phyloP scores from a whole-genome alignment of 2,797 vertebrate species.

The Cossypha dichroa region DNA sequence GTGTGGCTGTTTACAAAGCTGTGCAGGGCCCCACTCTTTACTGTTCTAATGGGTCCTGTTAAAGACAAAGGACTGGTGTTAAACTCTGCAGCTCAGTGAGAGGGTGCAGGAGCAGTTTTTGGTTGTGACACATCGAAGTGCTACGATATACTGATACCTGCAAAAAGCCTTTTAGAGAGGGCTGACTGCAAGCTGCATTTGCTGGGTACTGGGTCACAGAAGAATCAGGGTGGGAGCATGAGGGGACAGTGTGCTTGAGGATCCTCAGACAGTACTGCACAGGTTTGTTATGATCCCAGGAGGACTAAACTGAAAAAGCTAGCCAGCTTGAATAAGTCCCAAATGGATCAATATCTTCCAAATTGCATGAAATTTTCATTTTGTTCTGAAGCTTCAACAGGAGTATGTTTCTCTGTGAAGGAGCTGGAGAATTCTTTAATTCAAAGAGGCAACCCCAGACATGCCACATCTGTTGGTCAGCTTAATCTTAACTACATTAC shows the following conservation, averaged over 20 bases:
- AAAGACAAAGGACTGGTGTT: background rate
- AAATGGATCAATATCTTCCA: constrained; percentile 14
- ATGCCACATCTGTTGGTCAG: rapidly evolving
- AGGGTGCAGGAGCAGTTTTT: background rate
- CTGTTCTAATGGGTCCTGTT: background rate
- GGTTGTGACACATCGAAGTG: background rate
- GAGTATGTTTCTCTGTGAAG: background rate
- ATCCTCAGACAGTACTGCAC: background rate
- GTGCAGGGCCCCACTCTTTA: background rate
- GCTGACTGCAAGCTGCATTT: constrained; percentile 13
- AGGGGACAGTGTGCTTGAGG: background rate
- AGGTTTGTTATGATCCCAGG: background rate
- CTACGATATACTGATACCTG: background rate
- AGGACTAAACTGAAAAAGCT: constrained; percentile 11
- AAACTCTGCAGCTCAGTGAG: background rate
- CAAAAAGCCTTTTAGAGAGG: constrained; percentile 4
- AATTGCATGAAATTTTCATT: background rate
- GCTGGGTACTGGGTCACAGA: background rate
- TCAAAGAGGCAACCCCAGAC: background rate
- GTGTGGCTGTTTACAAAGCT: background rate
- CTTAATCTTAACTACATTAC: background rate
- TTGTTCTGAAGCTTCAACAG: background rate
- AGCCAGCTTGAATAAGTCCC: background rate
- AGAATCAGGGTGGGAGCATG: constrained; percentile 6
- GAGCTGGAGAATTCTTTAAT: background rate